A percentile compares a stretch with the other conserved stretches of the same genome.
phyloP scores from a whole-genome alignment of 2,888 invertebrate species.

The Anagyrus pseudococci region DNA sequence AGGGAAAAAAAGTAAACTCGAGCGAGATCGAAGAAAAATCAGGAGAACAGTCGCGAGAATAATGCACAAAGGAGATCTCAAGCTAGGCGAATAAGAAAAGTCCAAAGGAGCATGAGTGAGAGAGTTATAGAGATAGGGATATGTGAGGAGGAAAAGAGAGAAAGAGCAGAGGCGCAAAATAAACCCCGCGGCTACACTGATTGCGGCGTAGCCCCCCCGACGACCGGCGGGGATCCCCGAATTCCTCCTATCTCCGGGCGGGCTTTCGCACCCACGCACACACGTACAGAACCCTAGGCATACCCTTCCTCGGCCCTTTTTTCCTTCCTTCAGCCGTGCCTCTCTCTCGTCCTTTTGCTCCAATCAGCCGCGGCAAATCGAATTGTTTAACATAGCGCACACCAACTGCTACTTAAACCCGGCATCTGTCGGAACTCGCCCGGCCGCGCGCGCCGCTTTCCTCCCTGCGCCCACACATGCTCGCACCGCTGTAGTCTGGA shows the following conservation, averaged over 20 bases:
- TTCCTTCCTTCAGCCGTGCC: constrained; percentile 4
- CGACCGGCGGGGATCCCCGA: constrained; percentile 32
- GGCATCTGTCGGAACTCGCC: constrained; percentile 53
- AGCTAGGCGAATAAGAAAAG: neutral
- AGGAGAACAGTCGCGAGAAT: neutral
- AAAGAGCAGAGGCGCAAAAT: constrained; percentile 33
- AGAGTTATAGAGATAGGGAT: neutral
- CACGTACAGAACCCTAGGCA: neutral
- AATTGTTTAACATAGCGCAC: constrained; percentile 59
- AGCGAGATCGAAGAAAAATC: neutral
- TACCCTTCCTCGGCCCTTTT: constrained; percentile 43
- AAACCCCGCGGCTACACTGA: constrained; percentile 57
- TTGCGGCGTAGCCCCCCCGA: constrained; percentile 53
- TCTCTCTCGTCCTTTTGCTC: constrained; percentile 37
- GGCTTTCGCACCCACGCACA: too few species aligned
- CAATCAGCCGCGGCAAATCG: constrained; percentile 59
- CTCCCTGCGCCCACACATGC: neutral
- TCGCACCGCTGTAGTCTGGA: constrained; percentile 19
- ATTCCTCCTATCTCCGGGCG: constrained; percentile 44
- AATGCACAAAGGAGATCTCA: constrained; percentile 10
- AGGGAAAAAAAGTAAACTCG: neutral
- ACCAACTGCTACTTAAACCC: constrained; percentile 60
- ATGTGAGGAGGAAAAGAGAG: neutral
- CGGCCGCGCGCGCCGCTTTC: neutral
- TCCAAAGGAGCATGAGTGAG: neutral